Base-by-base conservation (phyloP, 2,113 vertebrate species). In the Leiothrix lutea region DNA sequence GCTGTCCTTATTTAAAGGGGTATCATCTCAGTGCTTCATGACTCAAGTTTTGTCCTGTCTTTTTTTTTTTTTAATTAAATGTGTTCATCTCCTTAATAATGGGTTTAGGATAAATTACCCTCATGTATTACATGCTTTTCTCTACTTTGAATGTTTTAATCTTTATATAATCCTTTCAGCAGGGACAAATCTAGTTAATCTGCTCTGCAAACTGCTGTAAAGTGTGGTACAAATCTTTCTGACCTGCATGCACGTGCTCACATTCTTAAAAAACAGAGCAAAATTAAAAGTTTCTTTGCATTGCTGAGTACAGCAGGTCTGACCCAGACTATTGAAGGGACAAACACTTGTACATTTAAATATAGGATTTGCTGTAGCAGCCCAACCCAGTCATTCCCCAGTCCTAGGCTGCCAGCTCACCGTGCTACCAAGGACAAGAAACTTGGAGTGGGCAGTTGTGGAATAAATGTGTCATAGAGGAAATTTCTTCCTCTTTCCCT, bases 101-200 rank as follows among this genome's bases (percentile, higher is more conserved):
- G 50, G 81, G 66, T 81, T 95, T 81, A 83, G 19, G 8, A 13
- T 88, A 88, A 94, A 93, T 95, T 86, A 26, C 36, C 17, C 40
- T 94, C 17, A 20, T 40, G 9, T 80, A 60, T 77, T 75, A 85
- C 84, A 56, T 74, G 64, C 51, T 96, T 94, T 93, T 70, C 66
- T 85, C 80, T 86, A n/a, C 61, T 94, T 65, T 61, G 44, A 73
- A 53, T 90, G 45, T 93, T 97, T 96, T 94, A 80, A 72, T 97
- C 84, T 96, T 69, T 57, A n/a, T 72, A 80, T 91, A 92, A 93
- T 92, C 95, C 86, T 90, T 95, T 95, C 80, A 93, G 45, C 80
- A 60, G 75, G 62, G 81, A 88, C 85, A 71, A 86, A 86, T 91
- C 73, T 85, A 85, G 84, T 94, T 95, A 94, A 92, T 95, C 78